phyloP scores from a whole-genome alignment of 2,888 invertebrate species.

The Stratiomys singularior region DNA sequence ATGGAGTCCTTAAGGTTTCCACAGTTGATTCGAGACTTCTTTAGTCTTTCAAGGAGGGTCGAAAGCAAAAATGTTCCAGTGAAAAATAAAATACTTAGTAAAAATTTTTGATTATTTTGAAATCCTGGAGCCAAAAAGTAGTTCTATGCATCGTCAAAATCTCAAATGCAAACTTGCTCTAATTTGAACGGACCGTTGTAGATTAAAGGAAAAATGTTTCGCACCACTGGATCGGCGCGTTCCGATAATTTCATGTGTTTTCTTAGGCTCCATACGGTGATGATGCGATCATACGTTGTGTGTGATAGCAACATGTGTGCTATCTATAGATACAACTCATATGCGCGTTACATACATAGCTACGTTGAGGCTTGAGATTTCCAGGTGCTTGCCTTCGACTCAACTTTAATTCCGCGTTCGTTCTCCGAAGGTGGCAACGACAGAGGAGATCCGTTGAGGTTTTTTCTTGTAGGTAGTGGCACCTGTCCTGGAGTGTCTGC shows the following conservation, averaged over 20 bases:
- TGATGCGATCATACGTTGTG: slow-evolving; percentile 8
- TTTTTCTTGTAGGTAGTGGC: background rate
- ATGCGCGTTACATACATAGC: background rate
- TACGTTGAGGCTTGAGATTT: background rate
- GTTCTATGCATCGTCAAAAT: too few relatives aligned
- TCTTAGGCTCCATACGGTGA: background rate
- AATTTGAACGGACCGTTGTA: too few relatives aligned
- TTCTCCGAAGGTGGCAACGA: background rate
- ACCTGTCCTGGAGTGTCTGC: slow-evolving; percentile 21
- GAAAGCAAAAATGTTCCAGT: too few relatives aligned
- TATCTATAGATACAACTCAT: background rate
- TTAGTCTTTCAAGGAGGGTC: too few relatives aligned
- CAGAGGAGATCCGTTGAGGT: background rate
- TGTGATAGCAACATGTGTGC: slow-evolving; percentile 6
- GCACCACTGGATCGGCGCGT: background rate
- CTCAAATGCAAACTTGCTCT: too few relatives aligned
- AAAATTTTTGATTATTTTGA: too few relatives aligned
- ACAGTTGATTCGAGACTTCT: too few relatives aligned
- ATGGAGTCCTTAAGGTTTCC: too few relatives aligned
- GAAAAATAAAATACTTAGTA: too few relatives aligned
- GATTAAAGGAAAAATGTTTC: background rate
- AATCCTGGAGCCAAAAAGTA: too few relatives aligned
- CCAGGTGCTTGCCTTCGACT: background rate
- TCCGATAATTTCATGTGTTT: slow-evolving; percentile 6
- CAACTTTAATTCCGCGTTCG: slow-evolving; percentile 38